Evolutionary conservation across 2,888 invertebrate genomes (phyloP).

Genomic region (Salpingus planirostris): DNA sequence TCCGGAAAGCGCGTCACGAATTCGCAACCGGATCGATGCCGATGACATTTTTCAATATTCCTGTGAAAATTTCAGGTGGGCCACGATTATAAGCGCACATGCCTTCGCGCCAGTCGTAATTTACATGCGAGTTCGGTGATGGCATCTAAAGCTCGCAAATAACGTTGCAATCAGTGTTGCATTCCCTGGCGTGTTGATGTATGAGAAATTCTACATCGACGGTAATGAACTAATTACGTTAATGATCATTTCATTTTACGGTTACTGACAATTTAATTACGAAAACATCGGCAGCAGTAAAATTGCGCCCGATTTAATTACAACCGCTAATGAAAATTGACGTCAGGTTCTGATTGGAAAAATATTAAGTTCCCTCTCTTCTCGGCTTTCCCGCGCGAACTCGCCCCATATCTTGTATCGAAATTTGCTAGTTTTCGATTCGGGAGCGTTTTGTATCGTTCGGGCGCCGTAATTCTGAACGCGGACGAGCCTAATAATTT

Average conservation of each 20-base stretch:
- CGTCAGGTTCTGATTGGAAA: neutral
- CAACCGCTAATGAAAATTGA: conserved; percentile 6
- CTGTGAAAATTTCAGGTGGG: too few species aligned
- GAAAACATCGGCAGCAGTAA: conserved; percentile 8
- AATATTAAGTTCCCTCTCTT: neutral
- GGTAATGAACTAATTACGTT: conserved; percentile 12
- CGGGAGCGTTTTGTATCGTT: too few species aligned
- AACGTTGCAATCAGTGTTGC: too few species aligned
- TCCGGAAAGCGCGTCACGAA: neutral
- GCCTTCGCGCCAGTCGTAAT: too few species aligned
- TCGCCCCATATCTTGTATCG: too few species aligned
- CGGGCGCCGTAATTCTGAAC: too few species aligned
- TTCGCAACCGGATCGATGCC: neutral
- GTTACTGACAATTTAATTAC: conserved; percentile 11
- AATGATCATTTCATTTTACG: conserved; percentile 12
- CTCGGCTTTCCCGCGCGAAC: too few species aligned
- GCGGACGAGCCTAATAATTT: too few species aligned
- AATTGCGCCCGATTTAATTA: conserved; percentile 9
- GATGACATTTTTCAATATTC: neutral
- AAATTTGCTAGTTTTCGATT: too few species aligned
- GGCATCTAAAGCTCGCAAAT: too few species aligned
- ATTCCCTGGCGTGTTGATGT: conserved; percentile 7
- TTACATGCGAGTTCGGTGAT: too few species aligned
- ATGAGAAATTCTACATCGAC: conserved; percentile 6
- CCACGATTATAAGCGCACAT: neutral